phyloP scores from a whole-genome alignment of 2,888 invertebrate genomes.

The Dendrolimus pini region DNA sequence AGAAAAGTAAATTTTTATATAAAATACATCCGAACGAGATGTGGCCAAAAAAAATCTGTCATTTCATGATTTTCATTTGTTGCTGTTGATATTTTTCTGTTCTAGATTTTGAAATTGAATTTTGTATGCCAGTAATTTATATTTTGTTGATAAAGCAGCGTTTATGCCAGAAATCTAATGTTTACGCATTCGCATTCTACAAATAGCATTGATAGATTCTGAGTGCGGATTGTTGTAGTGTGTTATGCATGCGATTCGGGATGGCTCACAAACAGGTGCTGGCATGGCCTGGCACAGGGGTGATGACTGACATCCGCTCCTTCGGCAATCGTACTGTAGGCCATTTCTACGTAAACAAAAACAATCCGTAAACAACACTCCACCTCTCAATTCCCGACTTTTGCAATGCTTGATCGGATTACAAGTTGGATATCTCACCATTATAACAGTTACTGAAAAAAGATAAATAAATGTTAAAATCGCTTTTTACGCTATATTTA shows the following conservation, averaged over 20 bases:
- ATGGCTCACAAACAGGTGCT: slow-evolving; percentile 49
- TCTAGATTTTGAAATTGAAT: slow-evolving; percentile 2
- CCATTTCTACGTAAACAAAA: slow-evolving; percentile 75
- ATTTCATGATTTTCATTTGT: slow-evolving; percentile 25
- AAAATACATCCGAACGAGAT: slow-evolving; percentile 35
- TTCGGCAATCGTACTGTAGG: slow-evolving; percentile 72
- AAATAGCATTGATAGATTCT: slow-evolving; percentile 43
- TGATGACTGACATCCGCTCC: slow-evolving; percentile 64
- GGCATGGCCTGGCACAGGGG: slow-evolving; percentile 44
- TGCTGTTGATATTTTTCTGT: slow-evolving; percentile 10
- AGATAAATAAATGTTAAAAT: too few species aligned
- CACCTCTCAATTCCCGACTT: slow-evolving; percentile 70
- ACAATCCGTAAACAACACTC: slow-evolving; percentile 70
- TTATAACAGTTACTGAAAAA: background rate
- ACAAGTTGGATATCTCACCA: slow-evolving; percentile 2
- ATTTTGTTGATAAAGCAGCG: background rate
- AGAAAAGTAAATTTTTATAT: slow-evolving; percentile 25
- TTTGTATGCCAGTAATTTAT: background rate
- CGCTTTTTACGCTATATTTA: too few species aligned
- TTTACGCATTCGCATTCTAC: slow-evolving; percentile 29
- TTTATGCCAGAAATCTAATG: background rate
- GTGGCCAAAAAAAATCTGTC: slow-evolving; percentile 39
- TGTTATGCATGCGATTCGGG: slow-evolving; percentile 44
- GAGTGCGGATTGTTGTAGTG: slow-evolving; percentile 55
- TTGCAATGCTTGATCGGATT: slow-evolving; percentile 25